phyloP scores from a whole-genome alignment of 2,113 vertebrate species.

The Anguilla japonica region DNA sequence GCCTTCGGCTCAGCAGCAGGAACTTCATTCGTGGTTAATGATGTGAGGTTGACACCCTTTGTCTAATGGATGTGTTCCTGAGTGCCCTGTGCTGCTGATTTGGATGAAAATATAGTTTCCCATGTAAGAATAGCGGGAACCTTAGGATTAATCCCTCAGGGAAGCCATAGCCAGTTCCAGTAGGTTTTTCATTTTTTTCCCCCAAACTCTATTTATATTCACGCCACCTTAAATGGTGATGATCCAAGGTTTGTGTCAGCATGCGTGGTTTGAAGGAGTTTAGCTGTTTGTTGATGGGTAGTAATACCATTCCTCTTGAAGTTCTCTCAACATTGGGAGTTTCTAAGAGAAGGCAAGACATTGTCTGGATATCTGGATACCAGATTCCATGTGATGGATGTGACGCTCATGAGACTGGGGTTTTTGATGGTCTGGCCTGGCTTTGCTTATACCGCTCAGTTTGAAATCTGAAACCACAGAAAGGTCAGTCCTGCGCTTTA shows the following conservation, averaged over 20 bases:
- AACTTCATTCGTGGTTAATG: conserved; percentile 54
- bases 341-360: conserved; percentile 40
- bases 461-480: conserved; percentile 18
- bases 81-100: conserved; percentile 50
- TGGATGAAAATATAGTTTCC: conserved; percentile 62
- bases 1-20: conserved; percentile 35
- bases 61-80: conserved; percentile 50
- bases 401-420: conserved; percentile 58
- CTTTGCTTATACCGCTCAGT: conserved; percentile 27
- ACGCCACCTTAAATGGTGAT: conserved; percentile 67
- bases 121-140: conserved; percentile 69
- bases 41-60: conserved; percentile 61
- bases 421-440: conserved; percentile 45
- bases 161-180: conserved; percentile 40
- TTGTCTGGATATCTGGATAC: conserved; percentile 30
- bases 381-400: conserved; percentile 43
- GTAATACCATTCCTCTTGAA: conserved; percentile 28
- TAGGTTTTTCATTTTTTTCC: conserved; percentile 26
- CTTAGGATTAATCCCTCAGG: conserved; percentile 48
- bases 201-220: conserved; percentile 33
- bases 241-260: conserved; percentile 16
- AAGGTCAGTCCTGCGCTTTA: conserved; percentile 34
- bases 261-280: conserved; percentile 17
- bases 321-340: conserved; percentile 30
- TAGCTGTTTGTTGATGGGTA: neutral